These are phyloP conservation scores for Mastacembelus armatus DNA, from an alignment of 2,797 vertebrate species.

Conservation along the genomic window DNA sequence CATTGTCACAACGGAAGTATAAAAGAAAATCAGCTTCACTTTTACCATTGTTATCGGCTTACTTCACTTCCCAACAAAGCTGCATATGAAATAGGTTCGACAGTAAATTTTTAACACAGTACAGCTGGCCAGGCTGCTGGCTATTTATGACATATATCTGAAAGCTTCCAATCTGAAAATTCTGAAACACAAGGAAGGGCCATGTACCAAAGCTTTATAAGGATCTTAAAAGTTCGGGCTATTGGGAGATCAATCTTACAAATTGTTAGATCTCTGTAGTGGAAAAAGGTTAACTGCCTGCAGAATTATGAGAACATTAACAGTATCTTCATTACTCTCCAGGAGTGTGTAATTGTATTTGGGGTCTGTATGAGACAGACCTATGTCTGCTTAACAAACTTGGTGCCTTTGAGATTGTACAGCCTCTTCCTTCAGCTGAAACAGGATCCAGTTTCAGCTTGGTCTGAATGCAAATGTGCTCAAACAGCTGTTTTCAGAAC, in stretches of 20 bases:
- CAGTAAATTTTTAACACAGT: too few relatives aligned
- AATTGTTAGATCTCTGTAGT: not conserved
- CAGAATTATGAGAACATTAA: not conserved
- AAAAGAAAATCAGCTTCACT: too few relatives aligned
- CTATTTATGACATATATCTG: too few relatives aligned
- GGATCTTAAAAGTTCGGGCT: not conserved
- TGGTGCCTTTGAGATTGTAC: not conserved
- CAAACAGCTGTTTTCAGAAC: slow-evolving; percentile 7
- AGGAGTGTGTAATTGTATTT: too few relatives aligned
- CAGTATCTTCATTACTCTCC: not conserved
- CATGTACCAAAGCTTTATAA: not conserved
- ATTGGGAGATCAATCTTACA: not conserved
- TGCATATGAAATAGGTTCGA: too few relatives aligned
- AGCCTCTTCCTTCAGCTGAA: slow-evolving; percentile 20
- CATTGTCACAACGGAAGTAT: too few relatives aligned
- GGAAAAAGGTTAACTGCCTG: not conserved
- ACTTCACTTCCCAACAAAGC: too few relatives aligned
- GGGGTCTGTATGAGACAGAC: slow-evolving; percentile 2
- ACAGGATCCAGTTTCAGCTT: slow-evolving; percentile 41
- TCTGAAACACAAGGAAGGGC: too few relatives aligned
- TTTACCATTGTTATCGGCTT: too few relatives aligned
- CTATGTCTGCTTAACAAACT: not conserved
- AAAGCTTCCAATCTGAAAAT: too few relatives aligned
- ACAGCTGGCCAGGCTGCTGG: too few relatives aligned
- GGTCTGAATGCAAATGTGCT: not conserved